Percentiles rank a stretch among this genome's conserved stretches.
Evolutionary conservation across 2,113 vertebrate species (phyloP).

Genomic region (Megaceryle maxima): DNA sequence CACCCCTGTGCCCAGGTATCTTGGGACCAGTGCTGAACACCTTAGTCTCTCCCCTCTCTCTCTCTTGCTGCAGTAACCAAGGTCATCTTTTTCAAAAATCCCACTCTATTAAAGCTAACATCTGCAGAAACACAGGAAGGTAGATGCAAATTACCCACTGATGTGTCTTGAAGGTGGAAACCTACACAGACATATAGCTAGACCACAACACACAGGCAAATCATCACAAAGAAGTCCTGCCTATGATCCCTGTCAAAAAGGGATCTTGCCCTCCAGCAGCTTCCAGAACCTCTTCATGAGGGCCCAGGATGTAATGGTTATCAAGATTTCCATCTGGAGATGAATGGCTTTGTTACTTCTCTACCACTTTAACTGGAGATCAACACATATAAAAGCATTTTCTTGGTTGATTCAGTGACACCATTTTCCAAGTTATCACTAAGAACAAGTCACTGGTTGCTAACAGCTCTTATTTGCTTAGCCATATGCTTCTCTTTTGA

Average conservation of each 20-base stretch:
- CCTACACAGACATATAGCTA: neutral
- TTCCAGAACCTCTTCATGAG: neutral
- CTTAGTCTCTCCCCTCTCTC: neutral
- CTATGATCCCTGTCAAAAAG: neutral
- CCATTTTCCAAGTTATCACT: neutral
- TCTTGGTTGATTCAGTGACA: neutral
- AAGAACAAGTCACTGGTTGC: neutral
- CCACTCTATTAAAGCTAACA: neutral
- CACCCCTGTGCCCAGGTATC: fast-evolving
- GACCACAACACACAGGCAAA: neutral
- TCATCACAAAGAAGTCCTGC: neutral
- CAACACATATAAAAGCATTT: neutral
- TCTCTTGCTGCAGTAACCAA: neutral
- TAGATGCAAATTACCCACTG: neutral
- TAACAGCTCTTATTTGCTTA: neutral
- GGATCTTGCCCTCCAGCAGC: neutral
- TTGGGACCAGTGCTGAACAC: neutral
- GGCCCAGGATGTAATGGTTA: neutral
- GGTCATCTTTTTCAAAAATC: neutral
- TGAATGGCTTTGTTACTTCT: neutral
- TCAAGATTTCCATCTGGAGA: neutral
- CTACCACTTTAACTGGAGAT: neutral
- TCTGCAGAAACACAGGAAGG: neutral
- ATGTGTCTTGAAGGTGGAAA: neutral
- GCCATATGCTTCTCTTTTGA: neutral